Conservation (phyloP, 2,797 vertebrate species). For the Artibeus lituratus region DNA sequence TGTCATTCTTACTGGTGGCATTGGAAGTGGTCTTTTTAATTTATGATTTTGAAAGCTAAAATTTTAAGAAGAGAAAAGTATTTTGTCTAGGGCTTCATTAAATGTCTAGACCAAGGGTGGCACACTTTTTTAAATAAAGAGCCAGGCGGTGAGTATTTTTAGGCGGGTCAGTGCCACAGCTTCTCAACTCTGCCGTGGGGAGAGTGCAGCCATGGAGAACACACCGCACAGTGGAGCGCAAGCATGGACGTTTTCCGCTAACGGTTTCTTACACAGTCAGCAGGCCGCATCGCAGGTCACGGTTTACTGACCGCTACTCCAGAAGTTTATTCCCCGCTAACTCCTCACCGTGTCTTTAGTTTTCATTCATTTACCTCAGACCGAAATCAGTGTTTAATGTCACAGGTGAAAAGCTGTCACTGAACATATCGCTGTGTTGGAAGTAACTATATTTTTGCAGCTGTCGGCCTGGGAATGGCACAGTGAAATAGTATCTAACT, state of each 20-base stretch:
- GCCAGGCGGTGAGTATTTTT: background rate
- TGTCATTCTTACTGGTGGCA: background rate
- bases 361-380: slow-evolving; percentile 5
- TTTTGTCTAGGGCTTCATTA: background rate
- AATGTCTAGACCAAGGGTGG: background rate
- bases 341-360: background rate
- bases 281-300: background rate
- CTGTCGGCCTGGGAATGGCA: background rate
- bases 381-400: background rate
- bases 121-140: background rate
- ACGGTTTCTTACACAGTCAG: background rate
- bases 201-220: background rate
- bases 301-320: background rate
- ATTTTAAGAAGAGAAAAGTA: background rate
- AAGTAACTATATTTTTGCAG: background rate
- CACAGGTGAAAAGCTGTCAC: background rate
- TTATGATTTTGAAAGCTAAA: slow-evolving; percentile 36
- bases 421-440: background rate
- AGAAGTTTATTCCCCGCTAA: background rate
- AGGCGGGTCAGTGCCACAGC: background rate
- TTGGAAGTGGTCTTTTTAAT: slow-evolving; percentile 15
- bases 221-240: background rate
- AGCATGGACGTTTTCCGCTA: background rate
- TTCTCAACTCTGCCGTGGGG: background rate
- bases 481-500: background rate